Conservation (phyloP, 2,888 invertebrate species). For the Athalia cordata region DNA sequence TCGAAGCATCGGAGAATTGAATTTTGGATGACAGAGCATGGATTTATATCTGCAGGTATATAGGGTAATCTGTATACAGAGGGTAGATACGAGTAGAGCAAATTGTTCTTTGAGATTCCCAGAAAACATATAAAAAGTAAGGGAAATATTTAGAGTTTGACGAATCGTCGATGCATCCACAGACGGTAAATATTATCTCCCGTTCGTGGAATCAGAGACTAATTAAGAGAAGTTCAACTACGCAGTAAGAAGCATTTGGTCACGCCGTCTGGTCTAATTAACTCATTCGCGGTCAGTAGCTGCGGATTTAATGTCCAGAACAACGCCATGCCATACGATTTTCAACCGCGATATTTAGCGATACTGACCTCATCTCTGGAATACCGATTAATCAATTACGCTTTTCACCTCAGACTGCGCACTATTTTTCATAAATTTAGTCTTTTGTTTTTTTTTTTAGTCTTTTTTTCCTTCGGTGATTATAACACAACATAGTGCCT, state of each 20-base stretch:
- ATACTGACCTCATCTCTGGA: neutral
- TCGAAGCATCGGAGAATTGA: neutral
- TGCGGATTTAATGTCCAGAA: neutral
- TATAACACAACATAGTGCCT: neutral
- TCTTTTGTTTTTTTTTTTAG: neutral
- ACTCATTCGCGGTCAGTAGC: conserved; percentile 24
- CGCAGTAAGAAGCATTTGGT: conserved; percentile 17
- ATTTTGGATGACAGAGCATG: too few relatives aligned
- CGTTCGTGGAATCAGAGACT: neutral
- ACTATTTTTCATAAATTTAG: neutral
- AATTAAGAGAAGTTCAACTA: conserved; percentile 12
- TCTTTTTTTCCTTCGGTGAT: too few relatives aligned
- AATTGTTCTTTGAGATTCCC: neutral
- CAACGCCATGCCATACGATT: neutral
- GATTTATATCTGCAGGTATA: too few relatives aligned
- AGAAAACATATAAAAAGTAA: too few relatives aligned
- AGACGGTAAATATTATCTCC: conserved; percentile 7
- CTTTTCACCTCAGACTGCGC: too few relatives aligned
- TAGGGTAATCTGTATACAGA: neutral
- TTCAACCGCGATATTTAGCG: neutral
- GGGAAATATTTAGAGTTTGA: neutral
- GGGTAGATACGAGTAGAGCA: neutral
- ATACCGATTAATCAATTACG: neutral
- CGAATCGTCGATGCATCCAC: conserved; percentile 1
- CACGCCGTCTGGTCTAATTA: conserved; percentile 15